Evolutionary conservation across 2,888 invertebrate genomes (phyloP).

Genomic region (Aphidoletes aphidimyza): DNA sequence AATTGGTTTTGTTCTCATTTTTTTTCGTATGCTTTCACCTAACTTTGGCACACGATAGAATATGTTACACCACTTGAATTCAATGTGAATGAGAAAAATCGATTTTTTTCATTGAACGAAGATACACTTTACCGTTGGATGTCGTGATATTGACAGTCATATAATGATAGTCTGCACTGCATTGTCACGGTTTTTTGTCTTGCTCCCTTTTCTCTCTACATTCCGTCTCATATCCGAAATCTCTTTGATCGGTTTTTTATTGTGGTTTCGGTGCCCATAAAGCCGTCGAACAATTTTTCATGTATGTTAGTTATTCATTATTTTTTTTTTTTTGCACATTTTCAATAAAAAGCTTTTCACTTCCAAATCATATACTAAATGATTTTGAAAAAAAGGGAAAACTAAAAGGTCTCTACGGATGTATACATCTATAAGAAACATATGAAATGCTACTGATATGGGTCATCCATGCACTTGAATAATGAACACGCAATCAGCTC

Average conservation of each 20-base stretch:
- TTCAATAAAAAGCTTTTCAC: not conserved
- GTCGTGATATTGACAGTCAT: slow-evolving; percentile 37
- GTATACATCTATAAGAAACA: not conserved
- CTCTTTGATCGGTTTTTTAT: not conserved
- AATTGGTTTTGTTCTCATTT: not conserved
- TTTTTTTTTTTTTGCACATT: not conserved
- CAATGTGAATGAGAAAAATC: not conserved
- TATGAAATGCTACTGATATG: not conserved
- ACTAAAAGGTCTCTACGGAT: not conserved
- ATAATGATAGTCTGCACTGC: slow-evolving; percentile 29
- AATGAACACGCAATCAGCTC: slow-evolving; percentile 46
- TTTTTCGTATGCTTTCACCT: not conserved
- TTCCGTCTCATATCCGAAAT: not conserved
- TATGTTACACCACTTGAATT: not conserved
- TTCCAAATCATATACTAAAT: too few relatives aligned
- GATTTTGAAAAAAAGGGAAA: not conserved
- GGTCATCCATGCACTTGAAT: slow-evolving; percentile 46
- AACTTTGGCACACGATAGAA: not conserved
- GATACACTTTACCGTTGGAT: slow-evolving; percentile 22
- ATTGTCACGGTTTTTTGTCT: slow-evolving; percentile 31
- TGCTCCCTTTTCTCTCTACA: not conserved
- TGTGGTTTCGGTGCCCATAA: not conserved
- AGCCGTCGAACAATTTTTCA: too few relatives aligned
- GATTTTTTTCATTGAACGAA: slow-evolving; percentile 30
- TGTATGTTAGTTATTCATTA: not conserved